These are phyloP conservation scores for Coptotermes formosanus DNA, from an alignment of 1,140 invertebrate species.

Conservation along the genomic window DNA sequence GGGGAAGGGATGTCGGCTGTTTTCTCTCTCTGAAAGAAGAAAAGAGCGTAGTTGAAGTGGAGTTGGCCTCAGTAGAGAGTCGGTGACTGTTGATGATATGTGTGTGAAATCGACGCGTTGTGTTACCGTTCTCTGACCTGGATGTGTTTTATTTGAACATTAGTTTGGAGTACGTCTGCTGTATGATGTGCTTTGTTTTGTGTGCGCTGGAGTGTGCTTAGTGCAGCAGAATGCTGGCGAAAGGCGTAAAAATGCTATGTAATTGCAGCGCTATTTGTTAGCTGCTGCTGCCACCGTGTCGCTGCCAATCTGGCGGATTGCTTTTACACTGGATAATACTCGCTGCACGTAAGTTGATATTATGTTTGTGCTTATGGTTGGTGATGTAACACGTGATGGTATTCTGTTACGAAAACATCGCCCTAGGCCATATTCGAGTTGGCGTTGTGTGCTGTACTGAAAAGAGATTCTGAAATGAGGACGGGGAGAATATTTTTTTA, in stretches of 20 bases:
- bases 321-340: neutral
- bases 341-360: too few relatives aligned
- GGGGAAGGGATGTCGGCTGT: conserved; percentile 4
- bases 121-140: neutral
- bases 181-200: neutral
- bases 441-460: too few relatives aligned
- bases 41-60: neutral
- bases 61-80: neutral
- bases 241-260: neutral
- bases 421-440: too few relatives aligned
- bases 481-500: too few relatives aligned
- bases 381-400: too few relatives aligned
- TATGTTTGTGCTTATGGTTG: too few relatives aligned
- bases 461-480: too few relatives aligned
- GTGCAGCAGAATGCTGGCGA: neutral
- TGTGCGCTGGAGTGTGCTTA: neutral
- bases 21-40: conserved; percentile 11
- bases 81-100: neutral
- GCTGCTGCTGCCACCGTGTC: conserved; percentile 2
- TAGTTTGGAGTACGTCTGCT: neutral
- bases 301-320: conserved; percentile 3
- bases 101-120: neutral
- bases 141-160: neutral
- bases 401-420: too few relatives aligned
- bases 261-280: neutral